Conservation (phyloP, 2,797 vertebrate species). For the Choloepus didactylus region DNA sequence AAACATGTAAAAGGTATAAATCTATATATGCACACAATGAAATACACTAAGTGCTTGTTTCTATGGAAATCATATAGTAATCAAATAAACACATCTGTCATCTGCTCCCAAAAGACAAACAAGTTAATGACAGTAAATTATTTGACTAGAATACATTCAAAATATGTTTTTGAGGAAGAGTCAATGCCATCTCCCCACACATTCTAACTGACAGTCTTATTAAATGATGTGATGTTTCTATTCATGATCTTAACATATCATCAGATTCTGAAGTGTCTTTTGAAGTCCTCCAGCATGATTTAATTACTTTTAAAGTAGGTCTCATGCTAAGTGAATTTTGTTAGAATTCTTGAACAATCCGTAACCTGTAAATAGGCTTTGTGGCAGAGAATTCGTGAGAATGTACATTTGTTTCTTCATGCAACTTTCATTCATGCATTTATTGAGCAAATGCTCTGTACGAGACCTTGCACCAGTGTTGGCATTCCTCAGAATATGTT, state of each 20-base stretch:
- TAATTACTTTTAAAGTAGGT: slow-evolving; percentile 23
- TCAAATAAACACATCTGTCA: background rate
- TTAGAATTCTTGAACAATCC: slow-evolving; percentile 32
- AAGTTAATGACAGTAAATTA: slow-evolving; percentile 8
- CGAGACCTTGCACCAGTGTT: background rate
- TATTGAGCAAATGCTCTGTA: background rate
- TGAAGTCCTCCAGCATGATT: slow-evolving; percentile 11
- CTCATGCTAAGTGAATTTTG: slow-evolving; percentile 23
- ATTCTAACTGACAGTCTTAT: background rate
- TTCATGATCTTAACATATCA: background rate
- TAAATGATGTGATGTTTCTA: background rate
- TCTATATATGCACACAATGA: background rate
- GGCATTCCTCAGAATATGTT: background rate
- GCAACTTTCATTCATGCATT: background rate
- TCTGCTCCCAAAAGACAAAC: background rate
- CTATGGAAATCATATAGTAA: background rate
- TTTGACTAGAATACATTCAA: slow-evolving; percentile 4
- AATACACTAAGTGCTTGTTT: background rate
- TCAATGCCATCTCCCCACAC: background rate
- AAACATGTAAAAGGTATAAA: background rate
- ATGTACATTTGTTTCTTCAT: slow-evolving; percentile 25
- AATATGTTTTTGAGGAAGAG: background rate
- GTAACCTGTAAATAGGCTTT: slow-evolving; percentile 24
- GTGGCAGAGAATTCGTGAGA: background rate
- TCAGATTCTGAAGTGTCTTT: background rate